Evolutionary conservation across 1,140 invertebrate species (phyloP), one percentile per base, ranked within the genome.

Genomic region (Carposina sasakii): DNA sequence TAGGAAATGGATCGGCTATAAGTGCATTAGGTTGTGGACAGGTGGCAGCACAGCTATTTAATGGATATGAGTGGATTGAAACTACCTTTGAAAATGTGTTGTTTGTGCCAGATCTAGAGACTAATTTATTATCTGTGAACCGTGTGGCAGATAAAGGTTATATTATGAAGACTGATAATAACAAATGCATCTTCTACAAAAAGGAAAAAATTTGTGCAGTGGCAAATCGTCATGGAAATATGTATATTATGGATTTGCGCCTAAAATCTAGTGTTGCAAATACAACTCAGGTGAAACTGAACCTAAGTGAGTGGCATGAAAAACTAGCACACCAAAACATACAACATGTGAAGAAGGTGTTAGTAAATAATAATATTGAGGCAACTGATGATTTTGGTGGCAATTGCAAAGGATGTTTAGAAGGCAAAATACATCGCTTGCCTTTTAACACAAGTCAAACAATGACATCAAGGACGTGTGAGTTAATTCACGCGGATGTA

Each of bases 361-460:
- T 56, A 48, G 21, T 34, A 12, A 16, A 30, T 36, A 23, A 36
- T 22, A 24, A 36, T 49, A 40, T 22, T 48, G 48, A 6, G n/a
- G n/a, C n/a, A 55, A 59, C 28, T 16, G 55, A 24, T 28, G 53
- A 12, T 15, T 48, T 47, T 3, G 31, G 62, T 15, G 16, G 9
- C 34, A 2, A 17, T 3, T 77, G 70, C 51, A 66, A 68, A 44
- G 54, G 33, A 6, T 77, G 76, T 50, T 34, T 58, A 17, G 30
- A 61, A 20, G 76, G 76, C 12, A 84, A 81, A 54, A 57, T 64
- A 48, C 61, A 76, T 40, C 30, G 60, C 24, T 19, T 53, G 26
- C 48, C 57, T 1, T 78, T 74, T 59, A 51, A 48, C 45, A 34
- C 21, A 3, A 48, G 59, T 45, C 41, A 58, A 17, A 36, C 37